Percentiles rank a stretch among this genome's conserved stretches.
These are phyloP conservation scores for Crocidura indochinensis DNA, from an alignment of 2,797 vertebrate genomes.

Conservation along the genomic window DNA sequence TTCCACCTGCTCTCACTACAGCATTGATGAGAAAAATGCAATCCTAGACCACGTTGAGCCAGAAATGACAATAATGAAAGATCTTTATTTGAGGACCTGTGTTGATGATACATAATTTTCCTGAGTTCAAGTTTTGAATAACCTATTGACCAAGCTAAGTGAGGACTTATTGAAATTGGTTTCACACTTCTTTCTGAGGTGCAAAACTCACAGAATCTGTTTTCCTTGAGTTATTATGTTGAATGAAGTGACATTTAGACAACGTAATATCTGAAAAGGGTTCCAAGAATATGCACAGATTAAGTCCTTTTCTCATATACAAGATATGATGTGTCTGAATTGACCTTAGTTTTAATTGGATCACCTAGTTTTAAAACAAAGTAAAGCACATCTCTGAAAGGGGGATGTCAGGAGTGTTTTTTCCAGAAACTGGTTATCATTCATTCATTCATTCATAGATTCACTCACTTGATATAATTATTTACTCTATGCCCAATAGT, in stretches of 20 bases:
- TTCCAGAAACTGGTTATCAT: background rate
- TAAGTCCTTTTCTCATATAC: background rate
- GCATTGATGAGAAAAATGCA: background rate
- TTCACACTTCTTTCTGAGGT: constrained; percentile 62
- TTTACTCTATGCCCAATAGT: background rate
- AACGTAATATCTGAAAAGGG: background rate
- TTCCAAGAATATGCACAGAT: background rate
- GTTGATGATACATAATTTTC: background rate
- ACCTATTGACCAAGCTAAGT: background rate
- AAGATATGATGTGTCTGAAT: background rate
- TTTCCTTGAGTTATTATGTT: background rate
- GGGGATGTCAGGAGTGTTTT: background rate
- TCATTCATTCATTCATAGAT: background rate
- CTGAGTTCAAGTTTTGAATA: background rate
- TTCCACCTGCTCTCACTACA: background rate
- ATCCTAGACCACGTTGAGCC: background rate
- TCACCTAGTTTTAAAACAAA: background rate
- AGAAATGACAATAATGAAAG: background rate
- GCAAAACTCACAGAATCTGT: constrained; percentile 43
- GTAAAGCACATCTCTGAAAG: background rate
- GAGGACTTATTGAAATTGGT: constrained; percentile 40
- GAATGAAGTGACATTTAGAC: background rate
- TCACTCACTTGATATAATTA: background rate
- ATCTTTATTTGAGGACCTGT: background rate
- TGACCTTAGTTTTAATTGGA: background rate